Base-by-base conservation (phyloP, 2,797 vertebrate genomes). In the Macrochelys suwanniensis region DNA sequence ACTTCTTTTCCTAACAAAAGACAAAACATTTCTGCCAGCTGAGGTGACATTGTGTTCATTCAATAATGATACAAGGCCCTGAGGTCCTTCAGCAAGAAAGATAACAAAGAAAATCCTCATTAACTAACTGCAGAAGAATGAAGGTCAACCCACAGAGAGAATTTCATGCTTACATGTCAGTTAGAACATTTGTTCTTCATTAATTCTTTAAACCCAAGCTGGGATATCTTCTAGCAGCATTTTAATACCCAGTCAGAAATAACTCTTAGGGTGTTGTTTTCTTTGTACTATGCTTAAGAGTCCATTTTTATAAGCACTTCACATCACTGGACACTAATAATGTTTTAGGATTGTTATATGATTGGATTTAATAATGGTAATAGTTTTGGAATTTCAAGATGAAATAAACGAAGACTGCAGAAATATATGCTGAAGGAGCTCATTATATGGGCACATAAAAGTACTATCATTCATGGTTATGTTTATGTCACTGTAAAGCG, bases 141-240 rank as follows among this genome's bases (percentile, higher is more conserved):
- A 98, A 98, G 98, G 98, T 98, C 98, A 98, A 95, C 95, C 97
- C 98, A 98, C 96, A 97, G 97, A 98, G 98, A 98, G 96, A 96
- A 97, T 98, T 97, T 92, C 96, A 96, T 90, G 94, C 97, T 96
- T 97, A 95, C 96, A 97, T 89, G 85, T 98, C 97, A 98, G 97
- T 97, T 95, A 96, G 95, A 98, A 98, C 98, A 98, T 98, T 98
- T 98, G 98, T 97, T 98, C 97, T 98, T 98, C 98, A 98, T 98
- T 98, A 98, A 98, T 98, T 98, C 97, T 98, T 97, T 97, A 98
- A 98, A 94, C 94, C 96, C 97, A 98, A 97, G 96, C 97, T 98
- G 97, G 95, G 96, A 97, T 96, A 97, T 97, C 89, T 95, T 96
- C 93, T 92, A 96, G 94, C 57, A 96, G 93, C 97, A 97, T 97